These are phyloP conservation scores for Microplitis manilae DNA, from an alignment of 2,888 invertebrate species.

Conservation along the genomic window DNA sequence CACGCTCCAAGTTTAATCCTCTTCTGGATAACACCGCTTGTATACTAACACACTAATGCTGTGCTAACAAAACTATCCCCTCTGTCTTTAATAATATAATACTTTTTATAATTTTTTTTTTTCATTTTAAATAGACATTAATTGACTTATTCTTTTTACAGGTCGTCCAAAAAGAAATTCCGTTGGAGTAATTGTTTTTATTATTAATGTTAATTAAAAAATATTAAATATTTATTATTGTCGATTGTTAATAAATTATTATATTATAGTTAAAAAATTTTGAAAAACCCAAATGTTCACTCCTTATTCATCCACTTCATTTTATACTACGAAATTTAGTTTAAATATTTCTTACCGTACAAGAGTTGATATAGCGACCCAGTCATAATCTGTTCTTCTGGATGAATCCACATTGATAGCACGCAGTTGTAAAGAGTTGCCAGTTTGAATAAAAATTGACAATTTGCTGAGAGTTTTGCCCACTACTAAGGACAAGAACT, in stretches of 20 bases:
- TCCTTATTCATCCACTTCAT: too few species aligned
- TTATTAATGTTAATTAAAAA: background rate
- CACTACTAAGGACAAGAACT: too few species aligned
- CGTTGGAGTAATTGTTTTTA: slow-evolving; percentile 75
- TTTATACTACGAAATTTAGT: too few species aligned
- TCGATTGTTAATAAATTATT: background rate
- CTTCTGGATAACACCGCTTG: slow-evolving; percentile 9
- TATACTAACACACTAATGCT: slow-evolving; percentile 20
- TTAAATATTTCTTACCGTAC: too few species aligned
- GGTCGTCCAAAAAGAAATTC: slow-evolving; percentile 83
- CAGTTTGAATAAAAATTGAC: too few species aligned
- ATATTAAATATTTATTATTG: background rate
- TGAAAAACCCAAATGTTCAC: too few species aligned
- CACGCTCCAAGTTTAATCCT: slow-evolving; percentile 18
- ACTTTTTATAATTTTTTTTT: background rate
- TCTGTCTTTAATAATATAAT: background rate
- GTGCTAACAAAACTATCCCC: background rate
- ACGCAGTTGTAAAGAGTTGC: too few species aligned
- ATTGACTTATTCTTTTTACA: slow-evolving; percentile 71
- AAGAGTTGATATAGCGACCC: too few species aligned
- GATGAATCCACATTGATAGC: too few species aligned
- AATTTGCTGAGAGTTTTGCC: too few species aligned
- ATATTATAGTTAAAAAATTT: too few species aligned
- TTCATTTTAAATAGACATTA: background rate
- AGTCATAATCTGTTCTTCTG: too few species aligned